phyloP scores from a whole-genome alignment of 2,797 vertebrate genomes.

The Cuculus canorus region DNA sequence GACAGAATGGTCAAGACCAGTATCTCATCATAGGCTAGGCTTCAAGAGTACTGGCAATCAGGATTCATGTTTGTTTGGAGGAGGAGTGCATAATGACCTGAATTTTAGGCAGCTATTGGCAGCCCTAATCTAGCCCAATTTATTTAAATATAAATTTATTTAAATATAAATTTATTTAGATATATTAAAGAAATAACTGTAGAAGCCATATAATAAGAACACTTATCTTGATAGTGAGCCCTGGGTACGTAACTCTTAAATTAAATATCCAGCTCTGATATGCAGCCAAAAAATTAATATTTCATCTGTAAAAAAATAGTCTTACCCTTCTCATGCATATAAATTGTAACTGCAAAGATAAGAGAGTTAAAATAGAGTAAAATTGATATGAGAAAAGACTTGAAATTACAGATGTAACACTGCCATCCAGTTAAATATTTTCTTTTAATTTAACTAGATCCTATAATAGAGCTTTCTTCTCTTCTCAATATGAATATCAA shows the following conservation, averaged over 20 bases:
- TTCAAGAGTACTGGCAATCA: not conserved
- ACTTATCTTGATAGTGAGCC: not conserved
- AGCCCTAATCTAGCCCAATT: not conserved
- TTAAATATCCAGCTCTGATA: not conserved
- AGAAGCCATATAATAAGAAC: not conserved
- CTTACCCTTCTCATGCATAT: not conserved
- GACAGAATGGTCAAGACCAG: not conserved
- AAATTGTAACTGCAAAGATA: not conserved
- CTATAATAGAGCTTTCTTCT: not conserved
- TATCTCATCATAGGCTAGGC: not conserved
- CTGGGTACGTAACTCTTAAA: not conserved
- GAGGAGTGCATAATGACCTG: not conserved
- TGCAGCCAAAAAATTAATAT: not conserved
- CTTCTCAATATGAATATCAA: not conserved
- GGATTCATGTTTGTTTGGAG: not conserved
- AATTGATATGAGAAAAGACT: not conserved
- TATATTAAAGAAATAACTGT: not conserved
- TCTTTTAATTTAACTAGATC: conserved; percentile 17
- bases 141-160: too few relatives aligned
- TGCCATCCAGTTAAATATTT: not conserved
- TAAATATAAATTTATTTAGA: too few relatives aligned
- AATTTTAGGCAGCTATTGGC: not conserved
- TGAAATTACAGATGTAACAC: not conserved
- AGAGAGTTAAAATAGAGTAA: not conserved
- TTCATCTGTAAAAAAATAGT: not conserved